Evolutionary conservation across 2,797 vertebrate species (phyloP), one percentile per base, ranked within the genome.

Genomic region (Helarctos malayanus): DNA sequence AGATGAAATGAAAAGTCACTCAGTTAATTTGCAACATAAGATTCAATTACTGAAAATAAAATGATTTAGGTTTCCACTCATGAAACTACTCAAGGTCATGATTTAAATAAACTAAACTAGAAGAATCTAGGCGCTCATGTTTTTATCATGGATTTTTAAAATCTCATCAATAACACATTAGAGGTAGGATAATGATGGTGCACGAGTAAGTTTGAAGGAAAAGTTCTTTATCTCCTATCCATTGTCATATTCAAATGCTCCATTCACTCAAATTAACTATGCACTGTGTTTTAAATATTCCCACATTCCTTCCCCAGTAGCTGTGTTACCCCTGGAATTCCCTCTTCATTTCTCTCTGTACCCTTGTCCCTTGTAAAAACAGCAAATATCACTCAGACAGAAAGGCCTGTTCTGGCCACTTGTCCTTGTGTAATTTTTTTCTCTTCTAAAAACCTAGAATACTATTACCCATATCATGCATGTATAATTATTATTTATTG

Each of bases 1-100:
- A 45, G 32, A 11, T 88, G 25, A 21, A 65, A 79, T 75, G 21
- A 61, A 76, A 80, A 89, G 29, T 4, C 29, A 41, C 32, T n/a
- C 4, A 35, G 19, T 90, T 88, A 41, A 96, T 81, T 85, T 92
- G 23, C 11, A 90, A 41, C 15, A 23, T 69, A 76, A 59, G 8
- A 59, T 52, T 84, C 41, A 73, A 54, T 76, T 88, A 59, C 38
- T 83, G 32, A 95, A 94, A 87, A 81, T 69, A 89, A 95, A 96
- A 78, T 71, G 7, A 89, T 35, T 59, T 68, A 82, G 29, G 3
- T 76, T 96, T 81, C 16, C 52, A 57, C 54, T 89, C 95, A 38
- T n/a, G 16, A 92, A 94, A 85, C 6, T 32, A 45, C 7, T 82
- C 25, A 56, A 35, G 12, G 27, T 61, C 21, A 65, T 86, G 29